Evolutionary conservation across 2,113 vertebrate species (phyloP).

Genomic region (Gavia stellata): DNA sequence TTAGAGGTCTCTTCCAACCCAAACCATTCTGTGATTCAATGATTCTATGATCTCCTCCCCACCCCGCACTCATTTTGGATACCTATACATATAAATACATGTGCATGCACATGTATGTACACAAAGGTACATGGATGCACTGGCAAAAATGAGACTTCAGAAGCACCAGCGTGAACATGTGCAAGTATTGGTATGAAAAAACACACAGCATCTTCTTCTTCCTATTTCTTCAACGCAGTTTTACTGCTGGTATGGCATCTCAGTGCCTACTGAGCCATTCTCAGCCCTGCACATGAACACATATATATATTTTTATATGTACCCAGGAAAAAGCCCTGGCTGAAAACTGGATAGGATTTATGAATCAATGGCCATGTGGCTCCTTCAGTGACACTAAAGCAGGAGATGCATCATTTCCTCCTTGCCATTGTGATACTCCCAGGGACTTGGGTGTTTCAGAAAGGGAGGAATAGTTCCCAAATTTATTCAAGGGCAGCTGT

Average conservation of each 20-base stretch:
- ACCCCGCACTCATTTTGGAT: background rate
- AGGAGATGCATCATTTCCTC: background rate
- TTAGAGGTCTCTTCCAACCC: background rate
- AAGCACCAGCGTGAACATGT: background rate
- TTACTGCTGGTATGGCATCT: background rate
- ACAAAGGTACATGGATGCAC: background rate
- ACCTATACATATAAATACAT: background rate
- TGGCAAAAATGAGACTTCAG: background rate
- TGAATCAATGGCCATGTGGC: background rate
- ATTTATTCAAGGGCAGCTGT: background rate
- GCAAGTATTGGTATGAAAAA: background rate
- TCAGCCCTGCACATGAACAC: background rate
- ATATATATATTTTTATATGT: rapidly evolving
- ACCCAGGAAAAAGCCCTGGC: background rate
- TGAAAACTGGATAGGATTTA: background rate
- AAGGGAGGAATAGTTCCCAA: background rate
- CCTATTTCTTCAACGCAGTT: background rate
- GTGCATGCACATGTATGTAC: background rate
- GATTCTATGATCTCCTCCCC: background rate
- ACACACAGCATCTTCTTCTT: background rate
- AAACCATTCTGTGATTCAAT: background rate
- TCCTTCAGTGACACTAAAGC: background rate
- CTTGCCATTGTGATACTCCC: background rate
- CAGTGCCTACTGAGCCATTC: background rate
- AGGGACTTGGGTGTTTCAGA: background rate